These are phyloP conservation scores for Mustela lutreola DNA, from an alignment of 2,113 vertebrate genomes.

Conservation along the genomic window DNA sequence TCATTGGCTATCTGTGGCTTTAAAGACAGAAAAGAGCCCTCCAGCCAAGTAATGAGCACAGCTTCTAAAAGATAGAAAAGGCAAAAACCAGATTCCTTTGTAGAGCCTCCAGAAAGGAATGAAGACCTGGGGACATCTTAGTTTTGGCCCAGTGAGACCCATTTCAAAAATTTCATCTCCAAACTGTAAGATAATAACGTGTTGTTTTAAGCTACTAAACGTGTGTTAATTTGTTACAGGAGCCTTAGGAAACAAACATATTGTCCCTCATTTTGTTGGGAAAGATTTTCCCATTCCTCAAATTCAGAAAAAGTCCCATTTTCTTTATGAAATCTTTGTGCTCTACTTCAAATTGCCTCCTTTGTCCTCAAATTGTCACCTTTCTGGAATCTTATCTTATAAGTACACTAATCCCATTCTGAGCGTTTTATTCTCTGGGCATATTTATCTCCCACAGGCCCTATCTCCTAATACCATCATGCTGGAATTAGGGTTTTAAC, in stretches of 20 bases:
- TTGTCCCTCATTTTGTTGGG: not conserved
- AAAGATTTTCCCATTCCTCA: constrained; percentile 43
- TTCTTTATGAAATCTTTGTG: constrained; percentile 45
- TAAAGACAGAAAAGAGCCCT: not conserved
- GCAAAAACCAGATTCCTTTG: not conserved
- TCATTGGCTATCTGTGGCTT: not conserved
- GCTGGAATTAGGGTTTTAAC: not conserved
- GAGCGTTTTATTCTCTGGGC: not conserved
- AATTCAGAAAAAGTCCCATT: not conserved
- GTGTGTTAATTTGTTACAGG: not conserved
- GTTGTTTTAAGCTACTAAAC: not conserved
- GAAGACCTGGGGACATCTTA: not conserved
- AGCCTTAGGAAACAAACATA: not conserved
- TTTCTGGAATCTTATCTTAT: not conserved
- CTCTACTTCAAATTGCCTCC: not conserved
- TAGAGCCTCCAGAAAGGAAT: not conserved
- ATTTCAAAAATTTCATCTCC: constrained; percentile 8
- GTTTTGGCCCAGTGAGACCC: not conserved
- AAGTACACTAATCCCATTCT: not conserved
- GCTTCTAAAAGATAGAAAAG: not conserved
- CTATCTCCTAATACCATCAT: not conserved
- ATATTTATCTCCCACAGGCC: not conserved
- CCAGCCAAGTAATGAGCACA: not conserved
- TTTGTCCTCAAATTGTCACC: not conserved
- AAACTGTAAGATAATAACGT: not conserved